A percentile compares a stretch with the other conserved stretches of the same genome.
phyloP scores from a whole-genome alignment of 2,797 vertebrate genomes.

The Karalla daura region DNA sequence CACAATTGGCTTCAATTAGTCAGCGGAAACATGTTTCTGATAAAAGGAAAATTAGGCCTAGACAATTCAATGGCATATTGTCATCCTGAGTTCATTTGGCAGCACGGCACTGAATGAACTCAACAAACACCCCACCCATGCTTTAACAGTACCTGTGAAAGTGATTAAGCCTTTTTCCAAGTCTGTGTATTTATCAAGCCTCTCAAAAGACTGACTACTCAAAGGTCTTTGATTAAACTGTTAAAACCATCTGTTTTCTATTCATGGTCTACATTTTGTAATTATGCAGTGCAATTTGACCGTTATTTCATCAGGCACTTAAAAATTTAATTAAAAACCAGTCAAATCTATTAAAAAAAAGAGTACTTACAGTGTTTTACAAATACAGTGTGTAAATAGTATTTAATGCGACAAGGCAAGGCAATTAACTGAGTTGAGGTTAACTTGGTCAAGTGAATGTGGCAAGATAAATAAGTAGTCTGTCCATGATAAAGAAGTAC shows the following conservation, averaged over 20 bases:
- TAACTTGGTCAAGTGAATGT: constrained; percentile 59
- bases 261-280: constrained; percentile 33
- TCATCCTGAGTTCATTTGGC: constrained; percentile 59
- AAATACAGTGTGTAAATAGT: constrained; percentile 13
- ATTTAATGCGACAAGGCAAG: neutral
- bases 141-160: constrained; percentile 63
- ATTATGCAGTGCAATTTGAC: constrained; percentile 40
- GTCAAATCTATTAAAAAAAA: constrained; percentile 21
- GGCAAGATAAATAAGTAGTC: constrained; percentile 69
- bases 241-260: constrained; percentile 57
- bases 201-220: constrained; percentile 27
- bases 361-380: constrained; percentile 6
- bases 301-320: constrained; percentile 45
- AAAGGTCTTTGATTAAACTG: constrained; percentile 42
- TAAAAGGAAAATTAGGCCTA: constrained; percentile 44
- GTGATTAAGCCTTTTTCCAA: constrained; percentile 53
- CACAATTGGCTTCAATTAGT: constrained; percentile 59
- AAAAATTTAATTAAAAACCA: constrained; percentile 34
- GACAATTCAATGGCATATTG: constrained; percentile 44
- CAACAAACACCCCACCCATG: constrained; percentile 36
- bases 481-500: constrained; percentile 68
- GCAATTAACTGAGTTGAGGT: constrained; percentile 14
- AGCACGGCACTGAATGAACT: constrained; percentile 35
- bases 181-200: constrained; percentile 39
- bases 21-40: constrained; percentile 51